These are phyloP conservation scores for Acanthoscelides obtectus DNA, from an alignment of 2,888 invertebrate species.

Conservation along the genomic window DNA sequence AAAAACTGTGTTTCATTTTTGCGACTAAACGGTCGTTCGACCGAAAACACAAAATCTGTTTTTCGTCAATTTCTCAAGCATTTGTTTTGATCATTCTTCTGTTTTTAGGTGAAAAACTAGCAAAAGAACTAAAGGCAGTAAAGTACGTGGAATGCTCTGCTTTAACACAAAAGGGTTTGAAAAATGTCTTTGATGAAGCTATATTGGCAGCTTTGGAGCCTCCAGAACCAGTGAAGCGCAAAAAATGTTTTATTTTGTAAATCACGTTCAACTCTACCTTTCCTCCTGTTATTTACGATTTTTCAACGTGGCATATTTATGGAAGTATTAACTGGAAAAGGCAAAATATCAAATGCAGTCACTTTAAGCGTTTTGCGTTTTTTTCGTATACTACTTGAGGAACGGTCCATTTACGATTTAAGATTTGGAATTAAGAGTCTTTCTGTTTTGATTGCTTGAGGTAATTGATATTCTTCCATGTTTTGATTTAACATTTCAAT, in stretches of 20 bases:
- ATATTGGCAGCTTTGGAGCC: constrained; percentile 97
- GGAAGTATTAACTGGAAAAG: background rate
- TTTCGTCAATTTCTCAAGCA: no score
- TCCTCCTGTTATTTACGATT: background rate
- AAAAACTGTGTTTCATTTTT: no score
- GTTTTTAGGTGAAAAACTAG: constrained; percentile 71
- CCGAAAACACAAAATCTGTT: no score
- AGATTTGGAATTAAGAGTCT: no score
- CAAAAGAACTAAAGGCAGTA: constrained; percentile 96
- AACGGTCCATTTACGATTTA: no score
- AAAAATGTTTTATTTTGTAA: constrained; percentile 83
- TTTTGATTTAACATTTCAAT: background rate
- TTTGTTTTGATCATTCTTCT: background rate
- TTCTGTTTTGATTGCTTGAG: no score
- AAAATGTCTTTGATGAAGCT: constrained; percentile 99
- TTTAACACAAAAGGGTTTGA: constrained; percentile 92
- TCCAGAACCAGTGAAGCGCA: constrained; percentile 91
- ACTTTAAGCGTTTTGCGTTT: background rate
- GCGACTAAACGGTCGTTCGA: no score
- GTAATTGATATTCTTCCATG: background rate
- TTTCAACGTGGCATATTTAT: background rate
- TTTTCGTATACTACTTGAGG: background rate
- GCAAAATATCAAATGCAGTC: background rate
- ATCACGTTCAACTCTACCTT: background rate
- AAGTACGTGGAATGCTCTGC: constrained; percentile 99